These are phyloP conservation scores for Enteromius afrohamiltoni DNA, from an alignment of 2,797 vertebrate genomes.

Conservation along the genomic window DNA sequence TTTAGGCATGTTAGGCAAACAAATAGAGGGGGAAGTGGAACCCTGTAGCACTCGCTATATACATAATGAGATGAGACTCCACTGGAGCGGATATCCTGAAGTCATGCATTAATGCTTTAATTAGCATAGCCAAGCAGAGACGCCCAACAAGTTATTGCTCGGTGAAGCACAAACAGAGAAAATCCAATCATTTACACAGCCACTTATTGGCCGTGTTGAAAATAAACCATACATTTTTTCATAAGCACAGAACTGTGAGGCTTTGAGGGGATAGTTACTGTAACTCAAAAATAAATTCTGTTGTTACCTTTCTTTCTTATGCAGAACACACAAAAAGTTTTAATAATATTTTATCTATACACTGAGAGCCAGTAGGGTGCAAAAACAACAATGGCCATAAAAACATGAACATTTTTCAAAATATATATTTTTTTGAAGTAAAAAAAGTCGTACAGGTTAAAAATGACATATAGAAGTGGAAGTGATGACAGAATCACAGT, in stretches of 20 bases:
- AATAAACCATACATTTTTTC: slow-evolving; percentile 28
- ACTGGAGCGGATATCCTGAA: slow-evolving; percentile 56
- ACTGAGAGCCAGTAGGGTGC: not conserved
- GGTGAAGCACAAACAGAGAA: slow-evolving; percentile 53
- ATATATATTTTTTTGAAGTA: not conserved
- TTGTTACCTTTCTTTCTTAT: not conserved
- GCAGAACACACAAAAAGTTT: not conserved
- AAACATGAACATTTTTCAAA: not conserved
- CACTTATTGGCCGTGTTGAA: slow-evolving; percentile 41
- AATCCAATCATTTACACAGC: slow-evolving; percentile 52
- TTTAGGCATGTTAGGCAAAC: slow-evolving; percentile 53
- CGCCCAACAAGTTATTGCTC: slow-evolving; percentile 59
- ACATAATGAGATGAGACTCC: slow-evolving; percentile 58
- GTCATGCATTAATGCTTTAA: slow-evolving; percentile 60
- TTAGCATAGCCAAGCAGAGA: slow-evolving; percentile 60
- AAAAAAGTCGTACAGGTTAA: not conserved
- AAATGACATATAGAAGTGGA: not conserved
- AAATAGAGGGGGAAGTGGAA: slow-evolving; percentile 42
- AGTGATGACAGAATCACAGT: not conserved
- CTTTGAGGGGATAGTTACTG: not conserved
- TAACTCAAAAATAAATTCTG: not conserved
- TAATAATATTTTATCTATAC: not conserved
- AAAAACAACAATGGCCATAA: not conserved
- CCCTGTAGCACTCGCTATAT: slow-evolving; percentile 48
- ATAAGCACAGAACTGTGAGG: not conserved